Evolutionary conservation across 2,797 vertebrate genomes (phyloP).

Genomic region (Pristis pectinata): DNA sequence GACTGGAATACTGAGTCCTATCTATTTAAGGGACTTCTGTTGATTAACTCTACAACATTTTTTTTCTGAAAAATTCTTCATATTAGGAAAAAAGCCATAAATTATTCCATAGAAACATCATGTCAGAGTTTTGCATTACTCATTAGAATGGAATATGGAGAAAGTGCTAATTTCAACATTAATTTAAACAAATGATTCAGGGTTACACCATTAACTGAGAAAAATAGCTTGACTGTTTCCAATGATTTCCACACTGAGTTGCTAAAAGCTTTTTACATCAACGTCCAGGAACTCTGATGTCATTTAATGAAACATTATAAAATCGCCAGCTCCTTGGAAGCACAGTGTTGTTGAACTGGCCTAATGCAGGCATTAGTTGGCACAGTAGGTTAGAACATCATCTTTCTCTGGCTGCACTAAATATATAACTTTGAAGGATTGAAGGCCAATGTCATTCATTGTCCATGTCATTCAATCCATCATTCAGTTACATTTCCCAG

Average conservation of each 20-base stretch:
- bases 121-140: neutral
- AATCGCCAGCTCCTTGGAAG: neutral
- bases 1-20: neutral
- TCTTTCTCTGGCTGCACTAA: neutral
- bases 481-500: neutral
- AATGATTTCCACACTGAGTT: neutral
- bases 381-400: neutral
- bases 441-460: neutral
- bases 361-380: neutral
- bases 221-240: neutral
- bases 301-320: conserved; percentile 6
- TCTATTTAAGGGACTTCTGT: neutral
- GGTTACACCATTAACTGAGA: neutral
- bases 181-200: neutral
- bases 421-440: neutral
- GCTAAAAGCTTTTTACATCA: conserved; percentile 25
- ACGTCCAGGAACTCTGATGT: neutral
- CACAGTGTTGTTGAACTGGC: neutral
- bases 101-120: neutral
- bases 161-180: neutral
- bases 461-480: too few relatives aligned
- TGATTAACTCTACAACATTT: neutral
- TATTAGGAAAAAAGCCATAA: neutral
- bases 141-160: neutral
- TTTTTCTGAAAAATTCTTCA: neutral